Percentiles rank a stretch among this genome's conserved stretches.
Conservation (phyloP, 2,797 vertebrate species). For the Todus mexicanus region DNA sequence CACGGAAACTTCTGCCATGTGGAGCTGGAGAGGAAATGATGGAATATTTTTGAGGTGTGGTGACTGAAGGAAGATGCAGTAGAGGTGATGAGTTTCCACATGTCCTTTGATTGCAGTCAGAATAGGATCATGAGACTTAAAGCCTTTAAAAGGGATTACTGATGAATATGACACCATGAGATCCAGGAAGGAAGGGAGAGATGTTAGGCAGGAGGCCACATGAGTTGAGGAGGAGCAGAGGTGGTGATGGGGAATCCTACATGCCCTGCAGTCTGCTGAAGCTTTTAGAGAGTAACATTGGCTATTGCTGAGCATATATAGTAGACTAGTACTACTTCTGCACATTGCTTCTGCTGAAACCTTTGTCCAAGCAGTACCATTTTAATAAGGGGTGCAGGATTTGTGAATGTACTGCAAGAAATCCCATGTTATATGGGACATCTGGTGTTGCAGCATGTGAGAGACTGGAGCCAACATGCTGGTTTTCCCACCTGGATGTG, state of each 20-base stretch:
- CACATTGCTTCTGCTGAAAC: not conserved
- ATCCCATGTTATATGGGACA: not conserved
- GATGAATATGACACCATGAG: not conserved
- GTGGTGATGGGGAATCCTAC: not conserved
- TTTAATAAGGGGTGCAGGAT: not conserved
- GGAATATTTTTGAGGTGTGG: not conserved
- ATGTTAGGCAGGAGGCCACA: not conserved
- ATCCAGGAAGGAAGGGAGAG: not conserved
- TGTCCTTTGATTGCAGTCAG: not conserved
- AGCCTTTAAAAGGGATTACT: not conserved
- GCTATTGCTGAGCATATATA: fast-evolving
- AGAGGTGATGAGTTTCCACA: not conserved
- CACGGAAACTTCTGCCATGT: not conserved
- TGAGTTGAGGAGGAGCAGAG: not conserved
- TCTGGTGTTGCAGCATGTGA: not conserved
- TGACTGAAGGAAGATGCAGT: not conserved
- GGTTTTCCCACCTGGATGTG: not conserved
- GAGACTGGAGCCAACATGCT: not conserved
- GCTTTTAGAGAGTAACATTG: not conserved
- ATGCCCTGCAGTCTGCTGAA: fast-evolving
- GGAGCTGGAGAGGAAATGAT: not conserved
- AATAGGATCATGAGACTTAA: not conserved
- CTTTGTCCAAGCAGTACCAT: not conserved
- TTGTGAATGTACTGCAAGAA: not conserved
- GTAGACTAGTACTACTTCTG: not conserved